Base-by-base conservation (phyloP, 2,797 vertebrate genomes). In the Aldrovandia affinis region DNA sequence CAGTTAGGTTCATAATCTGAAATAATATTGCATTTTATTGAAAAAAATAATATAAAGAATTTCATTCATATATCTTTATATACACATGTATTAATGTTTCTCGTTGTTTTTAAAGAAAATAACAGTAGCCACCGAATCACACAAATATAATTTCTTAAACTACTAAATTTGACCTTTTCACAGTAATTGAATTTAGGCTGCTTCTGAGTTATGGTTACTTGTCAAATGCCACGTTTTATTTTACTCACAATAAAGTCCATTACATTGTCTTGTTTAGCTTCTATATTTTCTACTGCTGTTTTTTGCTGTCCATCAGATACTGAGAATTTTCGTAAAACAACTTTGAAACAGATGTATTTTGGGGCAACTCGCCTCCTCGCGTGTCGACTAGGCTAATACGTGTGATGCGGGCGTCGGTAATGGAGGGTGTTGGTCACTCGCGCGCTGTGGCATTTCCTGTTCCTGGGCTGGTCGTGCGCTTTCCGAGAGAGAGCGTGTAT, bases 401-500 rank as follows among this genome's bases (percentile, higher is more conserved):
- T 78, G n/a, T 50, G 33, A 83, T 78, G 78, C 65, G 86, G 78
- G 78, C 55, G 75, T 80, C 63, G 25, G 12, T 86, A 55, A 82
- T 54, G 81, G 88, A 83, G 61, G 85, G 85, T 80, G 70, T 70
- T 86, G 85, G 85, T 86, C 85, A 89, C 85, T 87, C 65, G 83
- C 88, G 88, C 42, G 0, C 75, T 83, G 70, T 63, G 0, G 18
- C 0, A 12, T 61, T 89, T 87, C 87, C 89, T 89, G 86, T 0
- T 33, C 82, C 88, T 50, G 55, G 39, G 50, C 83, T 73, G 73
- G 75, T 84, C 55, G 86, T 82, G 79, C 83, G 84, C 81, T 86
- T n/a, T 85, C 85, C 5, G 86, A 8, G 87, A 91, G 86, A 87
- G 90, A 90, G 87, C 82, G 89, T 85, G 83, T 5, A 79, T 83